Percentiles rank a stretch among this genome's conserved stretches.
These are phyloP conservation scores for Cheirogaleus medius DNA, from an alignment of 2,113 vertebrate genomes.

Conservation along the genomic window DNA sequence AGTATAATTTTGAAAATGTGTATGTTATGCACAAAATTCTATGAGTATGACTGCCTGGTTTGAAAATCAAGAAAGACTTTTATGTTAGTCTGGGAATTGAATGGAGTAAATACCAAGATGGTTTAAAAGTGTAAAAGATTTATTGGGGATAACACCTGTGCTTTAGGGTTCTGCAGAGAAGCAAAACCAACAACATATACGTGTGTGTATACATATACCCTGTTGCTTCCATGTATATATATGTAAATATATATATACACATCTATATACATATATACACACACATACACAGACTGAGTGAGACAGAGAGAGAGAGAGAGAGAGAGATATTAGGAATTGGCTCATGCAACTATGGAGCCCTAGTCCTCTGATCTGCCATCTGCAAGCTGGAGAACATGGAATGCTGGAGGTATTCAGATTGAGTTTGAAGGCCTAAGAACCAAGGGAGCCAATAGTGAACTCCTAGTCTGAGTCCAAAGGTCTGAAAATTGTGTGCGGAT, in stretches of 20 bases:
- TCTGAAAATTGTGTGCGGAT: background rate
- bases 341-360: background rate
- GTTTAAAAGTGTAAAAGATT: background rate
- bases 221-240: background rate
- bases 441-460: too few species aligned
- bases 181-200: background rate
- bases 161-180: background rate
- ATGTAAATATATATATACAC: too few species aligned
- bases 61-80: background rate
- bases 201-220: background rate
- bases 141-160: fast-evolving
- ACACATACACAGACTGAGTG: fast-evolving
- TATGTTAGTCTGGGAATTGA: background rate
- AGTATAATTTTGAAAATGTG: background rate
- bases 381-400: background rate
- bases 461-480: background rate
- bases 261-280: background rate
- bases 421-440: background rate
- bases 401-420: background rate
- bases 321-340: background rate
- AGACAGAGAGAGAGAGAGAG: background rate
- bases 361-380: too few species aligned
- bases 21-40: background rate
- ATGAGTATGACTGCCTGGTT: background rate
- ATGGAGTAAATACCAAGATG: background rate